Conservation (phyloP, 2,113 vertebrate genomes). For the Oncorhynchus clarkii region DNA sequence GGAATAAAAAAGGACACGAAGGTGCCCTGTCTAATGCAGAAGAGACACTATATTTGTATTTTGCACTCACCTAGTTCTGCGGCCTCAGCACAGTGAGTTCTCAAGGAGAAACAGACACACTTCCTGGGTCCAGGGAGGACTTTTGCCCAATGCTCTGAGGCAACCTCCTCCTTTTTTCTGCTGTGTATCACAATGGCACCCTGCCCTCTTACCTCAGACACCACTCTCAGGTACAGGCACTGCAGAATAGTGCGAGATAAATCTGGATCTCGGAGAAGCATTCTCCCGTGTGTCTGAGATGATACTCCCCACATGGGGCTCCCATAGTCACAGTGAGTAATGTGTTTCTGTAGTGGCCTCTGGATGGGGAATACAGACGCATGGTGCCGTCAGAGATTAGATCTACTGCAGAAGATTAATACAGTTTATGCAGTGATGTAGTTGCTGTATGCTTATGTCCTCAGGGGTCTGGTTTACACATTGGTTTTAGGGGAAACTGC, state of each 20-base stretch:
- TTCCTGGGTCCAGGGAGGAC: conserved; percentile 25
- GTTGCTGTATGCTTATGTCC: conserved; percentile 24
- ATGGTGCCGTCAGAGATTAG: conserved; percentile 40
- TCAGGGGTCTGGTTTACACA: conserved; percentile 34
- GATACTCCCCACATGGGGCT: conserved; percentile 51
- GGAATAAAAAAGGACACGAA: no score
- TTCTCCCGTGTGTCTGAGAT: conserved; percentile 25
- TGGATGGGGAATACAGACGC: conserved; percentile 48
- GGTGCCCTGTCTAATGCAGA: no score
- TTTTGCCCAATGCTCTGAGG: conserved; percentile 10
- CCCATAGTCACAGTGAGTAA: conserved; percentile 50
- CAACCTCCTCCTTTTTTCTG: conserved; percentile 32
- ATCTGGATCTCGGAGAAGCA: conserved; percentile 35
- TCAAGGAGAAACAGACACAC: conserved; percentile 40
- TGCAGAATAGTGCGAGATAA: conserved; percentile 26
- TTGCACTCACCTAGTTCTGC: conserved; percentile 41
- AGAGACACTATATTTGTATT: neutral
- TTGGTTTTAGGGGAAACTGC: conserved; percentile 14
- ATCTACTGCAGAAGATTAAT: conserved; percentile 47
- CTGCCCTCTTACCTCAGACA: conserved; percentile 44
- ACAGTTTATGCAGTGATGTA: conserved; percentile 34
- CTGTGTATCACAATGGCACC: conserved; percentile 33
- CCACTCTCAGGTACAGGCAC: neutral
- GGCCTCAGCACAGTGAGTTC: conserved; percentile 40
- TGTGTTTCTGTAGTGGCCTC: conserved; percentile 38